Evolutionary conservation across 2,888 invertebrate genomes (phyloP).

Genomic region (Melipona bicolor): DNA sequence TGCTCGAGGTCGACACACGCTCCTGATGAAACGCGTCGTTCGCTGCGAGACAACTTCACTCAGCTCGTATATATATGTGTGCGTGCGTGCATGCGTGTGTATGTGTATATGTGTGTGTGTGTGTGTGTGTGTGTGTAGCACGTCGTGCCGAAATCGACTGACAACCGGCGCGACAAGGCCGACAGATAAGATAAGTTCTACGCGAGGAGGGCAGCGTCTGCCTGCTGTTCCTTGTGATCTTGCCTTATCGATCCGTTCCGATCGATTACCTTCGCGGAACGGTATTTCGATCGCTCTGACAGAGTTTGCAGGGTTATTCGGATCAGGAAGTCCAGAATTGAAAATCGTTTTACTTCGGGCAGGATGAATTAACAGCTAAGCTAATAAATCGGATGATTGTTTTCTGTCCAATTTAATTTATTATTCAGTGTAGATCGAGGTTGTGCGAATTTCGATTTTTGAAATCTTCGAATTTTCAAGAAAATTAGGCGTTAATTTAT

Average conservation of each 20-base stretch:
- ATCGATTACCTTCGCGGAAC: background rate
- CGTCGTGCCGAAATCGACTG: slow-evolving; percentile 23
- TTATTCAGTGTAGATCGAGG: background rate
- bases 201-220: slow-evolving; percentile 3
- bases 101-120: slow-evolving; percentile 45
- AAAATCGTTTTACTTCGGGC: background rate
- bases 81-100: slow-evolving; percentile 39
- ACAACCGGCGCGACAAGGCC: background rate
- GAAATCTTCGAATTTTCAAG: too few relatives aligned
- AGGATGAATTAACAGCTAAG: background rate
- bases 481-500: too few relatives aligned
- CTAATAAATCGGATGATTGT: background rate
- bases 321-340: background rate
- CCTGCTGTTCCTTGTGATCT: background rate
- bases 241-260: slow-evolving; percentile 2
- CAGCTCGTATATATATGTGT: too few relatives aligned
- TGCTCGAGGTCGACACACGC: slow-evolving; percentile 80
- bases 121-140: slow-evolving; percentile 51
- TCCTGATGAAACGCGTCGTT: slow-evolving; percentile 71
- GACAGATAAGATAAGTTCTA: slow-evolving; percentile 44
- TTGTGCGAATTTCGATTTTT: too few relatives aligned
- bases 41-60: slow-evolving; percentile 48
- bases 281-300: too few relatives aligned
- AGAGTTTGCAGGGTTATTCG: too few relatives aligned
- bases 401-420: background rate